Evolutionary conservation across 1,140 invertebrate species (phyloP), one percentile per base, ranked within the genome.

Genomic region (Diachasma alloeum): DNA sequence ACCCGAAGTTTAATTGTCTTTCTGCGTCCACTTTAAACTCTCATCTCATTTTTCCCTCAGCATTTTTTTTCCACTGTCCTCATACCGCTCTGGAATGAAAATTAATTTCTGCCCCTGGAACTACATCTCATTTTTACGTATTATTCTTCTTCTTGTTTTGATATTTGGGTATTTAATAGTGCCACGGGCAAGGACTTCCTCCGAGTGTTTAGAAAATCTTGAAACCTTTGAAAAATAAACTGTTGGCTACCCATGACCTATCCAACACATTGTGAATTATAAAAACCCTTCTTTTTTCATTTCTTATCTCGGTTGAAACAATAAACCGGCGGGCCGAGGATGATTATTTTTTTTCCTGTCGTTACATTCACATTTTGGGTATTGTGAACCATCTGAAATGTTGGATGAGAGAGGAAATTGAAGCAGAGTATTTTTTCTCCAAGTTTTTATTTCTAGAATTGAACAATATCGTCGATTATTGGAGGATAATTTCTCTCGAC

Each of bases 1-100:
- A 76, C 59, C 66, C 37, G 77, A 87, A 86, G 82, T 85, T 85
- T 86, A 87, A 87, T 87, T 87, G 81, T 82, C 82, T 85, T n/a
- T 86, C 79, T 77, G 77, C 81, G 80, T 77, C 59, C 67, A 42
- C 37, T 59, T 39, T 63, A 73, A 11, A 26, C 24, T 63, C 48
- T 56, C 59, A 24, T 63, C 22, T 26, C 59, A 15, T 63, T 80
- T 82, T 78, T 80, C 72, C 78, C 74, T 66, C 67, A 63, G 68
- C 77, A 81, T 77, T 72, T 73, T 53, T 46, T 69, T n/a, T n/a
- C n/a, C 69, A 46, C 37, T 37, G 59, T 56, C 10, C 15, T 13
- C 9, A 9, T 42, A 42, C 39, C 13, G 9, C 59, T 26, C 59
- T 5, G 9, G 6, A 72, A 72, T n/a, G 26, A 19, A 72, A 72